Conservation (phyloP, 1,140 invertebrate species). For the Eriosoma lanigerum region DNA sequence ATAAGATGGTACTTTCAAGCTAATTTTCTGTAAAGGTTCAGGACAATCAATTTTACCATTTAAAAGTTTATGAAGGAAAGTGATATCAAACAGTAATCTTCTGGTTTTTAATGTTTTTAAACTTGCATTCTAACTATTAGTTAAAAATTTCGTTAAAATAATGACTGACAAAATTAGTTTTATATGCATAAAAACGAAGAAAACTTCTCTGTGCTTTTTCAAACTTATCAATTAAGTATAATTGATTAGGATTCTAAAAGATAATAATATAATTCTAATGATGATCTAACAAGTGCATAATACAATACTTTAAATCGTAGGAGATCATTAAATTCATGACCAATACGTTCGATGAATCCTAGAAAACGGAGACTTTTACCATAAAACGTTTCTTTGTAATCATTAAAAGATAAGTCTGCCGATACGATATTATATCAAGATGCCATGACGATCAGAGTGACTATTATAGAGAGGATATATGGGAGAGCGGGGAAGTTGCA, state of each 20-base stretch:
- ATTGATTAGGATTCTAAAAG: background rate
- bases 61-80: background rate
- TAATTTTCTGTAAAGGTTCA: background rate
- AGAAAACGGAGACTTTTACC: background rate
- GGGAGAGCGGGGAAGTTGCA: no score
- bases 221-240: background rate
- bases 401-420: background rate
- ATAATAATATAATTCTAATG: no score
- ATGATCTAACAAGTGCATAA: background rate
- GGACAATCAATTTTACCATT: no score
- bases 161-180: background rate
- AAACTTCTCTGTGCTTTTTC: background rate
- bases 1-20: background rate
- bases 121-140: no score
- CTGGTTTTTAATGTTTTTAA: no score
- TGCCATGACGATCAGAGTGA: no score
- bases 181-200: background rate
- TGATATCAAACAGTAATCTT: background rate
- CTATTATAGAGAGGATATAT: no score
- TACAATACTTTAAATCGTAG: background rate
- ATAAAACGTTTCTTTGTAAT: background rate
- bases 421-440: no score
- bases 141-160: background rate
- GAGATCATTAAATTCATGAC: background rate
- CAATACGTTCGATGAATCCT: background rate